A percentile compares a stretch with the other conserved stretches of the same genome.
These are phyloP conservation scores for Dendropsophus ebraccatus DNA, from an alignment of 2,113 vertebrate genomes.

Conservation along the genomic window DNA sequence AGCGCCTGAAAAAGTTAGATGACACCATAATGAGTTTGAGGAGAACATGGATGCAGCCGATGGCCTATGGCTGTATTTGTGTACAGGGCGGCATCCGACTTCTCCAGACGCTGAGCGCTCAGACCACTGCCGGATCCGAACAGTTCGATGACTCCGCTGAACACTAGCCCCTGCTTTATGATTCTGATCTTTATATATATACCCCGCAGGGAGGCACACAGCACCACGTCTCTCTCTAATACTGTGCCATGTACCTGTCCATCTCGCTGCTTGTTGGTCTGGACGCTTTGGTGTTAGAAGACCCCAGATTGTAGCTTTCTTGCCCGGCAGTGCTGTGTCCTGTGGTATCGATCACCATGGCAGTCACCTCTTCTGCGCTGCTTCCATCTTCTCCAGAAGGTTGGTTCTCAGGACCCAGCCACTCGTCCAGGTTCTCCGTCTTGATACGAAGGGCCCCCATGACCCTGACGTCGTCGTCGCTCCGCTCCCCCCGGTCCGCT, in stretches of 20 bases:
- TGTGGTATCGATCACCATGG: conserved; percentile 92
- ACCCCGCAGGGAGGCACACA: too few species aligned
- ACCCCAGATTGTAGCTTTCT: conserved; percentile 76
- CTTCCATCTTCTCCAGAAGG: conserved; percentile 88
- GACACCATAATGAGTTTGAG: too few species aligned
- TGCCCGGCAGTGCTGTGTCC: conserved; percentile 83
- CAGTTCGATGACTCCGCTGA: too few species aligned
- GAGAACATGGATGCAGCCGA: too few species aligned
- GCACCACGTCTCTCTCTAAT: neutral
- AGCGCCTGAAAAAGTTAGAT: too few species aligned
- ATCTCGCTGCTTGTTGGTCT: conserved; percentile 92
- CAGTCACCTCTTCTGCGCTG: conserved; percentile 84
- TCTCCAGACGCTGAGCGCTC: too few species aligned
- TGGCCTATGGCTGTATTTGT: too few species aligned
- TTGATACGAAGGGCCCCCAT: conserved; percentile 89
- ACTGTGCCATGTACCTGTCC: conserved; percentile 81
- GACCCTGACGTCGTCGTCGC: conserved; percentile 79
- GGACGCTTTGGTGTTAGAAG: conserved; percentile 76
- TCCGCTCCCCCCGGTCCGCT: conserved; percentile 76
- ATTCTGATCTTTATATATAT: too few species aligned
- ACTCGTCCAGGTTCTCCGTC: conserved; percentile 92
- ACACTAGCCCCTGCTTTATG: too few species aligned
- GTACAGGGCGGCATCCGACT: too few species aligned
- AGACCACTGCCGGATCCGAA: too few species aligned
- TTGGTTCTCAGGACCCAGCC: conserved; percentile 88